Percentiles rank a stretch among this genome's conserved stretches.
Evolutionary conservation across 2,113 vertebrate species (phyloP).

Genomic region (Neogobius melanostomus): DNA sequence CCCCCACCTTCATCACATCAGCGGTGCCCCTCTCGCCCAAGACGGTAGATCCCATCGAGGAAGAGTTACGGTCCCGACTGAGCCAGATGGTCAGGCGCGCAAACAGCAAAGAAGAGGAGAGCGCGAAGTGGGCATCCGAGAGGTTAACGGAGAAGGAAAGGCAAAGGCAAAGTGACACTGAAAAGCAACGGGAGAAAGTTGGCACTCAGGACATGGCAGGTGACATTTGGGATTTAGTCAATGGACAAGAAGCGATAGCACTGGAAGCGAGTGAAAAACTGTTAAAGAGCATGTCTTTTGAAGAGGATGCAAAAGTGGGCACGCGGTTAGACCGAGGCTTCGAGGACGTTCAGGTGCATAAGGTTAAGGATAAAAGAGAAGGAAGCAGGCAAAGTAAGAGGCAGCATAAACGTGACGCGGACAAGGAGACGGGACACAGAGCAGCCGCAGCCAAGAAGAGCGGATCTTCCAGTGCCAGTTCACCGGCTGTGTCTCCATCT

Average conservation of each 20-base stretch:
- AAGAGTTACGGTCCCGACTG: conserved; percentile 78
- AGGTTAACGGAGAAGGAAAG: conserved; percentile 58
- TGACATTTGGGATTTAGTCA: conserved; percentile 34
- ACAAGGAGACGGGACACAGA: conserved; percentile 44
- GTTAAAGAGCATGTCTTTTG: conserved; percentile 30
- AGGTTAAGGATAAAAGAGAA: conserved; percentile 43
- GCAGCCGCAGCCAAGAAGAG: conserved; percentile 73
- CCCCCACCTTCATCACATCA: conserved; percentile 57
- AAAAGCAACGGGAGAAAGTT: conserved; percentile 24
- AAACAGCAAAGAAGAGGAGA: conserved; percentile 84
- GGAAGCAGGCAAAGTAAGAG: conserved; percentile 67
- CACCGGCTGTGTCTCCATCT: conserved; percentile 60
- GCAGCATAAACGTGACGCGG: conserved; percentile 56
- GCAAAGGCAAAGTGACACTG: conserved; percentile 27
- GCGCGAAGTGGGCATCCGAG: conserved; percentile 57
- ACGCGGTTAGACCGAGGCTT: conserved; percentile 26
- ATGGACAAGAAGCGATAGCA: conserved; percentile 34
- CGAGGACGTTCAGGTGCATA: conserved; percentile 45
- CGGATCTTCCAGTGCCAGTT: conserved; percentile 46
- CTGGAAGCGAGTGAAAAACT: conserved; percentile 39
- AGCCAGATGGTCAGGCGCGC: conserved; percentile 79
- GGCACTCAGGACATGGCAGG: conserved; percentile 22
- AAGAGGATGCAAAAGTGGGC: conserved; percentile 36
- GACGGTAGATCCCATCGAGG: conserved; percentile 63
- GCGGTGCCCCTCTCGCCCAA: conserved; percentile 31